Evolutionary conservation across 2,888 invertebrate genomes (phyloP).

Genomic region (Clitarchus hookeri): DNA sequence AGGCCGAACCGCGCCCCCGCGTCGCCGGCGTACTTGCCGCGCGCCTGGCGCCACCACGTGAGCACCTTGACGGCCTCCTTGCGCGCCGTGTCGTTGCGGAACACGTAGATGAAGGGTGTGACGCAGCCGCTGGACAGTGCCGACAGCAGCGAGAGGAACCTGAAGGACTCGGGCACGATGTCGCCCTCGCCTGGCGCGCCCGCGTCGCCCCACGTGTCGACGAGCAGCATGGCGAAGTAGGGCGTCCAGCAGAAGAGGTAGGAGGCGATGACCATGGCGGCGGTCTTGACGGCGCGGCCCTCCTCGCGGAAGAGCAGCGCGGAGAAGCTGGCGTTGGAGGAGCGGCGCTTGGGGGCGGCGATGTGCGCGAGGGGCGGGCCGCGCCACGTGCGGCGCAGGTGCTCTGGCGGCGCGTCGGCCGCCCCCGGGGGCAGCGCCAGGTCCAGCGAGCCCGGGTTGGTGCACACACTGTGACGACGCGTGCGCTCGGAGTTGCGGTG

Average conservation of each 20-base stretch:
- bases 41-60: conserved; percentile 46
- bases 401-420: conserved; percentile 32
- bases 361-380: conserved; percentile 31
- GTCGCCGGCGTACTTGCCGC: conserved; percentile 37
- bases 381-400: conserved; percentile 35
- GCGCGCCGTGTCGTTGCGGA: conserved; percentile 55
- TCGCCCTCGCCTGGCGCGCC: conserved; percentile 44
- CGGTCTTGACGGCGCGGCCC: conserved; percentile 58
- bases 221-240: conserved; percentile 50
- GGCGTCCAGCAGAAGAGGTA: conserved; percentile 59
- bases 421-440: conserved; percentile 36
- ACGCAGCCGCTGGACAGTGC: conserved; percentile 56
- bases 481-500: conserved; percentile 57
- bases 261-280: conserved; percentile 56
- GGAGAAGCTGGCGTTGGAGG: conserved; percentile 54
- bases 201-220: conserved; percentile 47
- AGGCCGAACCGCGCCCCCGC: conserved; percentile 26
- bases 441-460: conserved; percentile 42
- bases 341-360: conserved; percentile 46
- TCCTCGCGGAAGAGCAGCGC: conserved; percentile 57
- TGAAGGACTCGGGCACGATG: conserved; percentile 40
- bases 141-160: conserved; percentile 49
- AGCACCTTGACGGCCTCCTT: conserved; percentile 50
- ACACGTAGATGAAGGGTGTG: conserved; percentile 60
- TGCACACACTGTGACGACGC: conserved; percentile 55